These are phyloP conservation scores for Prenolepis imparis DNA, from an alignment of 2,888 invertebrate genomes.

Conservation along the genomic window DNA sequence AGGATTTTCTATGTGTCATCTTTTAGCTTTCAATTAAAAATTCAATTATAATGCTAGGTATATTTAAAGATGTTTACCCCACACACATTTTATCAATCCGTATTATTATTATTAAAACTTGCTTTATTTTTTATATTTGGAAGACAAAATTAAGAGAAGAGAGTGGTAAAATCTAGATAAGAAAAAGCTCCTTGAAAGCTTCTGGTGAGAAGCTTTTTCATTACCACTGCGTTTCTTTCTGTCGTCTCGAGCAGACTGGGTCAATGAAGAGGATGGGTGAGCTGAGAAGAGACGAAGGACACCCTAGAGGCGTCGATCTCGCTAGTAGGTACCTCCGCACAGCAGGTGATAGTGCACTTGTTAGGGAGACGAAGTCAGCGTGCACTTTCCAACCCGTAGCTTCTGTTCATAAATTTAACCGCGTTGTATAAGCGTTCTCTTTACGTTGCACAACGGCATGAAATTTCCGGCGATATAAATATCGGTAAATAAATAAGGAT, in stretches of 20 bases:
- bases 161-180: conserved; percentile 50
- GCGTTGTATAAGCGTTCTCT: conserved; percentile 19
- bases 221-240: conserved; percentile 57
- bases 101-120: not conserved
- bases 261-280: conserved; percentile 55
- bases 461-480: conserved; percentile 38
- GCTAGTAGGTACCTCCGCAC: conserved; percentile 19
- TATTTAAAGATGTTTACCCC: not conserved
- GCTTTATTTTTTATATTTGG: not conserved
- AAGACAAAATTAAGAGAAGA: conserved; percentile 15
- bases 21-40: not conserved
- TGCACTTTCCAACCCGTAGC: conserved; percentile 14
- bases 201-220: conserved; percentile 60
- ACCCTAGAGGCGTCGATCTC: conserved; percentile 54
- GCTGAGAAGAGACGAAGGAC: conserved; percentile 61
- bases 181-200: conserved; percentile 41
- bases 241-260: conserved; percentile 53
- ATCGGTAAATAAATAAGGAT: conserved; percentile 47
- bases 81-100: not conserved
- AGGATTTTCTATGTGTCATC: no score
- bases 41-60: not conserved
- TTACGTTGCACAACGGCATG: conserved; percentile 40
- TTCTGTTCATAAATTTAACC: conserved; percentile 51
- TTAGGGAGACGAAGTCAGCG: conserved; percentile 15
- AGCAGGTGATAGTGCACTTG: conserved; percentile 34